Evolutionary conservation across 2,113 vertebrate species (phyloP), one percentile per base, ranked within the genome.

Genomic region (Prolemur simus): DNA sequence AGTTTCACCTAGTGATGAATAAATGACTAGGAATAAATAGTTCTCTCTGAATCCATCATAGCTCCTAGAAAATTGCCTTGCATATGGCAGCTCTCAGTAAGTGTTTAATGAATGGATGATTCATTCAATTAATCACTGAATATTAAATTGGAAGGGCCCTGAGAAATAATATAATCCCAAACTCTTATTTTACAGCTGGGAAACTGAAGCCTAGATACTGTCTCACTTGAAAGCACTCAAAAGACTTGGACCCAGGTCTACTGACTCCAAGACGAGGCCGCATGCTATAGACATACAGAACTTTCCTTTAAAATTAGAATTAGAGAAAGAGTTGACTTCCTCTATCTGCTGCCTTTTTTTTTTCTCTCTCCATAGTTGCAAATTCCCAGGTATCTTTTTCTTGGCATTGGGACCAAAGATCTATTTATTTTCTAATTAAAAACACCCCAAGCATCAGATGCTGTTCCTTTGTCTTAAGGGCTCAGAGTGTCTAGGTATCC

Each of bases 121-220:
- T 96, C 92, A 87, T 84, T 94, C 58, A 87, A 25, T 89, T 95
- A 93, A 94, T 87, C 68, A 89, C 78, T 71, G 82, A 95, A 87
- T 83, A 42, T 56, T 93, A 58, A 89, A 76, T 69, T 63, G 23
- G 32, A 89, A 96, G 25, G 66, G 39, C 11, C 34, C 58, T 47
- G 17, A 83, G 89, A 87, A 54, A 88, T 82, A n/a, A 34, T 71
- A 45, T 56, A 92, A 83, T 86, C 76, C 56, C 60, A 89, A 74
- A 92, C 56, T 93, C 39, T 91, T 74, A 68, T 34, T 77, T 80
- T 86, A 42, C 39, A 85, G 23, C 88, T 64, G 47, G 21, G 47
- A 77, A 63, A 56, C 29, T 52, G 54, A 92, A 68, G 32, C 25
- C 47, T 37, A 83, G 37, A 37, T 34, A 34, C 32, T 27, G 6